Evolutionary conservation across 2,113 vertebrate species (phyloP).

Genomic region (Limanda limanda): DNA sequence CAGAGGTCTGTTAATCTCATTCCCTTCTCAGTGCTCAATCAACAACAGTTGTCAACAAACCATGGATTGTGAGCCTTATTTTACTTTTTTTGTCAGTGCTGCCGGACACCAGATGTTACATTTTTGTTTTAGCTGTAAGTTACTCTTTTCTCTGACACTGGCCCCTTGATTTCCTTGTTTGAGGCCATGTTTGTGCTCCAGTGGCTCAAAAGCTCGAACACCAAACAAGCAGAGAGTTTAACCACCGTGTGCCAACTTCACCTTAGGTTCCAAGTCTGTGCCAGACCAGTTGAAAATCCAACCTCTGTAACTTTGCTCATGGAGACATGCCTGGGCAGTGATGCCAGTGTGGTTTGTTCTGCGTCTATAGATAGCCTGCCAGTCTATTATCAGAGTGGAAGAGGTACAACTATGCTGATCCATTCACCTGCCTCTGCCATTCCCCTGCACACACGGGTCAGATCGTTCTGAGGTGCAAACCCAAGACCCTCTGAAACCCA

Average conservation of each 20-base stretch:
- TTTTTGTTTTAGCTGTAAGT: too few species aligned
- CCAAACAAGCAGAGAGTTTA: neutral
- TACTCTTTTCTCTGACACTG: too few species aligned
- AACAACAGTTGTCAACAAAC: too few species aligned
- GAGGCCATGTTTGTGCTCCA: too few species aligned
- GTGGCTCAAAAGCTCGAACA: neutral
- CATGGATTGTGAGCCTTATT: too few species aligned
- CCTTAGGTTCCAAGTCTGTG: slow-evolving; percentile 33
- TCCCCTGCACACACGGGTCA: slow-evolving; percentile 51
- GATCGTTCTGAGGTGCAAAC: slow-evolving; percentile 7
- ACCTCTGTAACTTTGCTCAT: slow-evolving; percentile 39
- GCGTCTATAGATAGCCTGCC: slow-evolving; percentile 75
- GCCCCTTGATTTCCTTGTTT: too few species aligned
- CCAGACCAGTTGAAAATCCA: slow-evolving; percentile 20
- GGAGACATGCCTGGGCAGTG: slow-evolving; percentile 56
- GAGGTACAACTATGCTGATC: slow-evolving; percentile 73
- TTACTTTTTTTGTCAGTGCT: too few species aligned
- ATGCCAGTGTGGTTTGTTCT: slow-evolving; percentile 72
- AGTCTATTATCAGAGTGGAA: slow-evolving; percentile 74
- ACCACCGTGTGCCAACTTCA: slow-evolving; percentile 7
- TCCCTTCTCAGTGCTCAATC: too few species aligned
- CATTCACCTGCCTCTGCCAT: slow-evolving; percentile 81
- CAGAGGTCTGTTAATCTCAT: too few species aligned
- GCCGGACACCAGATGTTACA: too few species aligned
- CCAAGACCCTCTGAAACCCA: slow-evolving; percentile 19